phyloP scores from a whole-genome alignment of 2,113 vertebrate species.

The Vombatus ursinus region DNA sequence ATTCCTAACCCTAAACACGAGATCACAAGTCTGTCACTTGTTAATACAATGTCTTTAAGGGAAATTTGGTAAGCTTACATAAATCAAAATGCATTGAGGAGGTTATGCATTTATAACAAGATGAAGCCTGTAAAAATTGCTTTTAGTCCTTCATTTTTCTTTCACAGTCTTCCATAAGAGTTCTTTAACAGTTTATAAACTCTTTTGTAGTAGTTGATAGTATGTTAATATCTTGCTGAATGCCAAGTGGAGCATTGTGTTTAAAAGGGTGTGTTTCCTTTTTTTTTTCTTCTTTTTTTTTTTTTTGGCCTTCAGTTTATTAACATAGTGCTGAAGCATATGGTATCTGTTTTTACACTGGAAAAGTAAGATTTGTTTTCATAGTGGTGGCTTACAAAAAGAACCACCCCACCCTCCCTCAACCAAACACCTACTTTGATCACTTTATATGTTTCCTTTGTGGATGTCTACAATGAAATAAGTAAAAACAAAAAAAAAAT shows the following conservation, averaged over 20 bases:
- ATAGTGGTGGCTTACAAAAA: neutral
- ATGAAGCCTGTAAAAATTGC: conserved; percentile 77
- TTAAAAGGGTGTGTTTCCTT: conserved; percentile 50
- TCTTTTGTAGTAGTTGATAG: conserved; percentile 28
- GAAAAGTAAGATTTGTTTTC: conserved; percentile 18
- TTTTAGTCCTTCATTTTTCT: conserved; percentile 66
- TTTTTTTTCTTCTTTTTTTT: neutral
- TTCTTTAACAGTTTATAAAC: conserved; percentile 55
- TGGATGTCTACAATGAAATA: neutral
- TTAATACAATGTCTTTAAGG: conserved; percentile 77
- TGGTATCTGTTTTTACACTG: neutral
- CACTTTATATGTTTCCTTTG: neutral
- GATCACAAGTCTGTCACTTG: conserved; percentile 80
- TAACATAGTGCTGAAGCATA: neutral
- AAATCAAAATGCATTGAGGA: conserved; percentile 71
- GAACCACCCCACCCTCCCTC: neutral
- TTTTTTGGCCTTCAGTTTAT: conserved; percentile 34
- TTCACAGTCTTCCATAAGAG: conserved; percentile 40
- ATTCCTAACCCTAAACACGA: conserved; percentile 77
- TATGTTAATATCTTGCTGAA: conserved; percentile 44
- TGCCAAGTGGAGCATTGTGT: conserved; percentile 12
- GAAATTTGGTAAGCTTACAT: conserved; percentile 74
- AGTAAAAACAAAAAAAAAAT: neutral
- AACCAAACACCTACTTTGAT: neutral
- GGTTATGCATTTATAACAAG: conserved; percentile 61